Conservation (phyloP, 1,140 invertebrate genomes). For the Nilaparvata lugens region DNA sequence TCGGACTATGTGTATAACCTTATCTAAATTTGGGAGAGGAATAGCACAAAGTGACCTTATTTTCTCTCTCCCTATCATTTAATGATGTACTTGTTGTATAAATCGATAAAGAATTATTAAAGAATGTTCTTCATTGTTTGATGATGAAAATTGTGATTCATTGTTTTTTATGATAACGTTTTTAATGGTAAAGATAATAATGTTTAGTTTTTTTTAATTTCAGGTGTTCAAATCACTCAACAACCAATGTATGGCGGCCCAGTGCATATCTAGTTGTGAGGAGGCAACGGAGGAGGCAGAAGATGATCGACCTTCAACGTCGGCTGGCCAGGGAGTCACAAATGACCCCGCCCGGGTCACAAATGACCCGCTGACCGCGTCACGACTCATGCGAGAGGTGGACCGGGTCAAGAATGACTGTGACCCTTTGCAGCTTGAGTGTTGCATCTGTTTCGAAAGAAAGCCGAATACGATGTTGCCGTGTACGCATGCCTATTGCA, state of each 20-base stretch:
- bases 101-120: too few species aligned
- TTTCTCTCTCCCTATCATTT: too few species aligned
- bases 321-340: neutral
- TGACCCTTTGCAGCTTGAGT: slow-evolving; percentile 37
- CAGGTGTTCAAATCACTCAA: slow-evolving; percentile 42
- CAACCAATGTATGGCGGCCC: slow-evolving; percentile 32
- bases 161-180: too few species aligned
- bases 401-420: slow-evolving; percentile 3
- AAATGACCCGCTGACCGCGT: slow-evolving; percentile 26
- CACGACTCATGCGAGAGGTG: slow-evolving; percentile 30
- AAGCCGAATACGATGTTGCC: slow-evolving; percentile 53
- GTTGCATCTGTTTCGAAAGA: slow-evolving; percentile 60
- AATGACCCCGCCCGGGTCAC: neutral
- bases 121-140: too few species aligned
- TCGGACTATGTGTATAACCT: too few species aligned
- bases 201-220: slow-evolving; percentile 7
- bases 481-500: slow-evolving; percentile 57
- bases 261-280: slow-evolving; percentile 25
- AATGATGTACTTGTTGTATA: too few species aligned
- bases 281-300: neutral
- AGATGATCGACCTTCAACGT: neutral
- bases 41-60: too few species aligned
- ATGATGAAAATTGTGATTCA: too few species aligned
- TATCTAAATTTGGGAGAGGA: too few species aligned
- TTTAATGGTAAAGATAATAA: too few species aligned